phyloP scores from a whole-genome alignment of 2,888 invertebrate species.

The Exocentrus adspersus region DNA sequence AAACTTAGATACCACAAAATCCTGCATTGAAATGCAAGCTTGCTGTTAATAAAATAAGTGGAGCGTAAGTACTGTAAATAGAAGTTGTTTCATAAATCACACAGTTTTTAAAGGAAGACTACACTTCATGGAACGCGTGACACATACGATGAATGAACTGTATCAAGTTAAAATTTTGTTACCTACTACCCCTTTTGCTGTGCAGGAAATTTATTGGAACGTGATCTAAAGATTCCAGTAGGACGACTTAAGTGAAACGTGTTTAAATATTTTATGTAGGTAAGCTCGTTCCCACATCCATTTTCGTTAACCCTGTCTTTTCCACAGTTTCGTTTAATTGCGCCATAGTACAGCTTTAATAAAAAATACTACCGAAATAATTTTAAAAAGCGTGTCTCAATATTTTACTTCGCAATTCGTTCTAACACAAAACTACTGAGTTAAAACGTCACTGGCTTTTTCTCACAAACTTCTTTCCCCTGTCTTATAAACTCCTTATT shows the following conservation, averaged over 20 bases:
- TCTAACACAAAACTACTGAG: too few relatives aligned
- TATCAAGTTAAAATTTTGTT: not conserved
- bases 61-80: not conserved
- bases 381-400: too few relatives aligned
- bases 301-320: not conserved
- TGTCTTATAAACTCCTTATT: not conserved
- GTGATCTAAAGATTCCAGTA: not conserved
- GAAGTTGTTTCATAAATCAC: not conserved
- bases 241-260: constrained; percentile 1
- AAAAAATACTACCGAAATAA: too few relatives aligned
- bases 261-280: constrained; percentile 6
- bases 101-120: not conserved
- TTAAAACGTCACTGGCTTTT: not conserved
- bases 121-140: not conserved
- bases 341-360: not conserved
- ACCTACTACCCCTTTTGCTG: not conserved
- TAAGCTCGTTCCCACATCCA: not conserved
- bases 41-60: too few relatives aligned
- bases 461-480: not conserved
- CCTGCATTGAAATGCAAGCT: too few relatives aligned
- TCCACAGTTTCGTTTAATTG: not conserved
- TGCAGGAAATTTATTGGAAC: not conserved
- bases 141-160: not conserved
- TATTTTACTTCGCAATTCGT: too few relatives aligned
- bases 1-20: too few relatives aligned